These are phyloP conservation scores for Cydia fagiglandana DNA, from an alignment of 1,140 invertebrate genomes.

Conservation along the genomic window DNA sequence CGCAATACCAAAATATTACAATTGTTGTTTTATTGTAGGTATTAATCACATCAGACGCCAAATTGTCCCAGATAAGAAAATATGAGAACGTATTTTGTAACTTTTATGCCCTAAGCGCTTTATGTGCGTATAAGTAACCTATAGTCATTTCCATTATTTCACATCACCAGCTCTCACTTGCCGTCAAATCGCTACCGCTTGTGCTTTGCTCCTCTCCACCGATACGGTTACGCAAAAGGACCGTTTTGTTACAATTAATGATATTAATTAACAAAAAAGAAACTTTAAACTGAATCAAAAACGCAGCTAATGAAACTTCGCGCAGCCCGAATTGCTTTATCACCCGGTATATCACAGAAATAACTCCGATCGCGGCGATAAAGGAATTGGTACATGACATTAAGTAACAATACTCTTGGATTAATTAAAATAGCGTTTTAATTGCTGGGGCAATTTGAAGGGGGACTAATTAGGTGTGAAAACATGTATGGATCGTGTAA, in stretches of 20 bases:
- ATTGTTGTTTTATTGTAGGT: too few species aligned
- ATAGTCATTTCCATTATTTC: too few species aligned
- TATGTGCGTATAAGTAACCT: too few species aligned
- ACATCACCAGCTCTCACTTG: neutral
- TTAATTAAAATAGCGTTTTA: conserved; percentile 28
- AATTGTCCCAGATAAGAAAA: too few species aligned
- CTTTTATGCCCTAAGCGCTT: too few species aligned
- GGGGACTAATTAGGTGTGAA: conserved; percentile 39
- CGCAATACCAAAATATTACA: too few species aligned
- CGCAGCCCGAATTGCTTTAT: neutral
- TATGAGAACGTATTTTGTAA: too few species aligned
- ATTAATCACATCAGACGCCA: too few species aligned
- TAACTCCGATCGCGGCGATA: conserved; percentile 36
- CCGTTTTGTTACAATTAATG: conserved; percentile 65
- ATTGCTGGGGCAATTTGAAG: neutral
- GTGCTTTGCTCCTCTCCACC: conserved; percentile 36
- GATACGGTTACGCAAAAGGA: conserved; percentile 50
- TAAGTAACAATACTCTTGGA: conserved; percentile 17
- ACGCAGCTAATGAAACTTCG: conserved; percentile 48
- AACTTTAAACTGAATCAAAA: conserved; percentile 55
- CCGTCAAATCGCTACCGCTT: conserved; percentile 35
- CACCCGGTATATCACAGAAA: conserved; percentile 21
- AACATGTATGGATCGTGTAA: conserved; percentile 38
- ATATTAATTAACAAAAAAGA: conserved; percentile 62
- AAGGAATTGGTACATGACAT: conserved; percentile 25